Evolutionary conservation across 2,888 invertebrate species (phyloP), one percentile per base, ranked within the genome.

Genomic region (Hanleya hanleyi): DNA sequence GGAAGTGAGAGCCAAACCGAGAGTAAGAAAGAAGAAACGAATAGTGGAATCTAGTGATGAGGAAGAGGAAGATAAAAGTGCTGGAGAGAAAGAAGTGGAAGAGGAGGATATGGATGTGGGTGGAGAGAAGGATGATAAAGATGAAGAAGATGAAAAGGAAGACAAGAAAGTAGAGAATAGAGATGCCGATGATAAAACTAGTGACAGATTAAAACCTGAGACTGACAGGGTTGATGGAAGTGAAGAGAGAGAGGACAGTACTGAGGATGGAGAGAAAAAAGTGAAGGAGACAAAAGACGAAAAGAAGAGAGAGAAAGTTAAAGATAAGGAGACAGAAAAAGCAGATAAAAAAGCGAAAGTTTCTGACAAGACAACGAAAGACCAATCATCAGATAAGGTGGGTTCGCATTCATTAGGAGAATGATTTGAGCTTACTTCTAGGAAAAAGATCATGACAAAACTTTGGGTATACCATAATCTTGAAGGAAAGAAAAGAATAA

Each of bases 211-310:
- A 15, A 47, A 18, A 47, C 18, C 18, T 4, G 47, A 47, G n/a
- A n/a, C 47, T 47, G 47, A 47, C 7, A 47, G 22, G 3, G 29
- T 57, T 18, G 57, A 57, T 7, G 57, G 29, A 29, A 29, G 26
- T 18, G 29, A 32, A 29, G 29, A 57, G 4, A 32, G 29, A 29
- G 32, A 12, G 15, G 26, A 15, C 57, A 26, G 4, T 15, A 29
- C 22, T 29, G 12, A 57, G 32, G 2, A 41, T n/a, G 69, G 57
- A 51, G 69, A 67, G 69, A 65, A 66, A 22, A 68, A 69, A 0
- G 70, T 71, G 22, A 68, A 76, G 5, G 77, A 73, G 1, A 76
- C 74, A 9, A 78, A 78, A 22, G 75, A 74, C 37, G 78, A 77
- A 9, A 80, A 81, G 33, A 74, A 75, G 33, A 66, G 51, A 6